These are phyloP conservation scores for Jacana jacana DNA, from an alignment of 2,113 vertebrate species.

Conservation along the genomic window DNA sequence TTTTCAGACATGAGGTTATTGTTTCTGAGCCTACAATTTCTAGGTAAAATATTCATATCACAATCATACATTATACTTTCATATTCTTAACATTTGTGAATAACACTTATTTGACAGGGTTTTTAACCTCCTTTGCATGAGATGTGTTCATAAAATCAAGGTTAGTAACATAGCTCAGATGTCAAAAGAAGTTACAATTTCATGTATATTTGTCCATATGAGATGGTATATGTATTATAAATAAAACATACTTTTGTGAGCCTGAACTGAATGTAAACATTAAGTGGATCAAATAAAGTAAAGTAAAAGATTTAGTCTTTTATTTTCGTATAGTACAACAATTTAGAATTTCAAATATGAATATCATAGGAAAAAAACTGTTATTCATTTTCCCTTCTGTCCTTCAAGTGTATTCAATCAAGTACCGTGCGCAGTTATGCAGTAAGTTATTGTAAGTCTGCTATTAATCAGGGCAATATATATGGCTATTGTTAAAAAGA, in stretches of 20 bases:
- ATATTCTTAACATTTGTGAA: slow-evolving; percentile 26
- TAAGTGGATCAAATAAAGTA: slow-evolving; percentile 50
- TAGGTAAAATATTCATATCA: slow-evolving; percentile 14
- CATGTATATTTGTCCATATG: slow-evolving; percentile 29
- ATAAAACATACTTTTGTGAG: slow-evolving; percentile 56
- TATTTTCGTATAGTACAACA: slow-evolving; percentile 68
- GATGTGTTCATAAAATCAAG: slow-evolving; percentile 17
- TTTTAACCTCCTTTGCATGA: slow-evolving; percentile 28
- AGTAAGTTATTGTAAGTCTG: slow-evolving; percentile 67
- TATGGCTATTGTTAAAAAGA: slow-evolving; percentile 77
- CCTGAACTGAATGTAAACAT: slow-evolving; percentile 72
- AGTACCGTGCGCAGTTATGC: slow-evolving; percentile 57
- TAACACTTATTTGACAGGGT: background rate
- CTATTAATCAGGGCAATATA: slow-evolving; percentile 69
- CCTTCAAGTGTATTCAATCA: slow-evolving; percentile 39
- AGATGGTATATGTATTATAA: slow-evolving; percentile 36
- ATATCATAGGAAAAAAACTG: background rate
- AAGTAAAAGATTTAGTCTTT: slow-evolving; percentile 56
- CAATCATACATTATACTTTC: slow-evolving; percentile 22
- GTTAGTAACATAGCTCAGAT: slow-evolving; percentile 11
- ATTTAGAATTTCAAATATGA: slow-evolving; percentile 57
- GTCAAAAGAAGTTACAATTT: background rate
- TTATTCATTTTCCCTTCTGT: slow-evolving; percentile 45
- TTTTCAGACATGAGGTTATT: slow-evolving; percentile 15
- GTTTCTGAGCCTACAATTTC: background rate